Evolutionary conservation across 2,797 vertebrate genomes (phyloP), one percentile per base, ranked within the genome.

Genomic region (Acipenser oxyrinchus): DNA sequence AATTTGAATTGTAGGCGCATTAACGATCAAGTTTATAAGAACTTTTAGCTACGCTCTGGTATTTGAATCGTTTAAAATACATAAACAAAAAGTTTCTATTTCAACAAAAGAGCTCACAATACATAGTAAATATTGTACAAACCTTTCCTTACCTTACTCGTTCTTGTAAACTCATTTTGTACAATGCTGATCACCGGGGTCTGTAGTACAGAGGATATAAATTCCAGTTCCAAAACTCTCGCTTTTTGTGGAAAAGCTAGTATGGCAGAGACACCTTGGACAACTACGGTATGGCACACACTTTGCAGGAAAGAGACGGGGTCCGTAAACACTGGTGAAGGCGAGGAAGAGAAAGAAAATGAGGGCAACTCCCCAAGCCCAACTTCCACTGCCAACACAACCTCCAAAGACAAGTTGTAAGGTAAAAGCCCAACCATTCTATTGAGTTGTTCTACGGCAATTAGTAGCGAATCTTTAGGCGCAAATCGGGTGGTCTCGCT

Each of bases 381-480:
- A 1, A 92, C 91, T 60, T 94, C 93, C 50, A 95, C 93, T 48
- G 93, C 93, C 93, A 95, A 91, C 73, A 95, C 93, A 2, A 94
- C 84, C 84, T 95, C 93, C 81, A 95, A 79, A 68, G 93, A 88
- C 64, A 95, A 78, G 79, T 95, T 95, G 78, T 90, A 95, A 66
- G 93, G 93, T 73, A 95, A 79, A 63, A 95, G 74, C 51, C 90
- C 90, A 68, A 81, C 78, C 72, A 37, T 37, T 53, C 81, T 79
- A 77, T 95, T 95, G 60, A 95, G 80, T 69, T 87, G 86, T 75
- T 92, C 89, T 50, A 83, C 90, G 1, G 93, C 93, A 50, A 85
- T 69, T 10, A 94, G 84, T 7, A 91, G 83, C 58, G 92, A 92
- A 51, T 95, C 93, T 69, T 91, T 79, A n/a, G 93, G 93, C 48